Evolutionary conservation across 2,888 invertebrate species (phyloP).

Genomic region (Endotricha flammealis): DNA sequence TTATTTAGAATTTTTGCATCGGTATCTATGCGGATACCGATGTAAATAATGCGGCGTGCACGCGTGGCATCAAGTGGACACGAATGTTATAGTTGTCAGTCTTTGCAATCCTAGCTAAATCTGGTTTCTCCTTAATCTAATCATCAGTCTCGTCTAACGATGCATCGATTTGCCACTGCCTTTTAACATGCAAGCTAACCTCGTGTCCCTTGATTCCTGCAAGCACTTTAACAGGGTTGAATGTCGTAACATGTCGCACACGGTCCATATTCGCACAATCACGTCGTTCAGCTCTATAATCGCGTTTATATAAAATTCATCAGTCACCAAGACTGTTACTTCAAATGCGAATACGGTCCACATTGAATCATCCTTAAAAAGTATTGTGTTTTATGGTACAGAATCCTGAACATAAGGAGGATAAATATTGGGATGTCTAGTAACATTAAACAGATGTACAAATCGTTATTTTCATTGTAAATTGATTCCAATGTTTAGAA

Average conservation of each 20-base stretch:
- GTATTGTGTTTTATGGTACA: conserved; percentile 49
- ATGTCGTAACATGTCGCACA: conserved; percentile 65
- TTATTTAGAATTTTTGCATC: conserved; percentile 46
- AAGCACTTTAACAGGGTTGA: conserved; percentile 70
- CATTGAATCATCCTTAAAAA: conserved; percentile 42
- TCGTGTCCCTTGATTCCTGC: conserved; percentile 74
- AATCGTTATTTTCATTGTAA: conserved; percentile 69
- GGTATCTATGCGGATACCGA: conserved; percentile 45
- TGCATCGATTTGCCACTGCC: conserved; percentile 50
- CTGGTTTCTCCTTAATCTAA: conserved; percentile 43
- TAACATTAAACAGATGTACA: conserved; percentile 67
- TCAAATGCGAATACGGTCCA: conserved; percentile 45
- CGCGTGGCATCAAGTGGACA: conserved; percentile 68
- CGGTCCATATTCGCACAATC: conserved; percentile 51
- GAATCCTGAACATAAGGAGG: conserved; percentile 53
- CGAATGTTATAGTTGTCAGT: conserved; percentile 50
- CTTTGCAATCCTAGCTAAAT: conserved; percentile 32
- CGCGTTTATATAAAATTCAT: background rate
- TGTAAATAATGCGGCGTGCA: conserved; percentile 47
- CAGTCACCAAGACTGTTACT: conserved; percentile 7
- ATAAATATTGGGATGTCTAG: conserved; percentile 70
- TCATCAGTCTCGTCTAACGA: conserved; percentile 48
- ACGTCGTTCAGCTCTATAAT: conserved; percentile 8
- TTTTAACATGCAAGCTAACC: conserved; percentile 65
- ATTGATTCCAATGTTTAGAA: conserved; percentile 73